phyloP scores from a whole-genome alignment of 2,888 invertebrate genomes.

The Drosophila aldrichi region DNA sequence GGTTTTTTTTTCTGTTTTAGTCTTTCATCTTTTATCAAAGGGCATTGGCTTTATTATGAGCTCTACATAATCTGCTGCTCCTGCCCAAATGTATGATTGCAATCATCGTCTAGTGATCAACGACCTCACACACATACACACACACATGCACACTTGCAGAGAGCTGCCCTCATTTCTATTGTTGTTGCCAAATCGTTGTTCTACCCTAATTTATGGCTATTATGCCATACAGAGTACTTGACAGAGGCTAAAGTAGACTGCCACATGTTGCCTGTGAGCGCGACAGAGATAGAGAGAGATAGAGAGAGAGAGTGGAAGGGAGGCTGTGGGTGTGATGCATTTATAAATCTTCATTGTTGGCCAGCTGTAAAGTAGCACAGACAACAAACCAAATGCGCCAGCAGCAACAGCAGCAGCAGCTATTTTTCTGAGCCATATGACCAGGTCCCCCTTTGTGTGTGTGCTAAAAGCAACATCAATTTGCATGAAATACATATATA shows the following conservation, averaged over 20 bases:
- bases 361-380: constrained; percentile 77
- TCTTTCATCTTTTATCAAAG: constrained; percentile 10
- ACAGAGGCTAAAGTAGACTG: constrained; percentile 48
- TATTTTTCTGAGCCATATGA: constrained; percentile 60
- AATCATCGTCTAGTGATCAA: constrained; percentile 60
- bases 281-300: not conserved
- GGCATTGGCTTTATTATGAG: constrained; percentile 18
- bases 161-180: constrained; percentile 49
- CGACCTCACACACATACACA: constrained; percentile 25
- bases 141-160: not conserved
- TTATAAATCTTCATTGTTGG: constrained; percentile 79
- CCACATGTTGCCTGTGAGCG: constrained; percentile 43
- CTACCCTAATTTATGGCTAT: constrained; percentile 76
- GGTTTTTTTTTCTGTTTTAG: not conserved
- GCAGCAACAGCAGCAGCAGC: constrained; percentile 26
- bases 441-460: constrained; percentile 42
- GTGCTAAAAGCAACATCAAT: constrained; percentile 77
- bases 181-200: constrained; percentile 69
- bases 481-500: constrained; percentile 65
- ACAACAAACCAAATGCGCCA: constrained; percentile 71
- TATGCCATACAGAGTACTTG: constrained; percentile 67
- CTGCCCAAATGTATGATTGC: constrained; percentile 28
- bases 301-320: not conserved
- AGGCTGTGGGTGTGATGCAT: constrained; percentile 43
- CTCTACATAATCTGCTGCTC: constrained; percentile 19